Base-by-base conservation (phyloP, 1,140 invertebrate species). In the Drosophila repletoides region DNA sequence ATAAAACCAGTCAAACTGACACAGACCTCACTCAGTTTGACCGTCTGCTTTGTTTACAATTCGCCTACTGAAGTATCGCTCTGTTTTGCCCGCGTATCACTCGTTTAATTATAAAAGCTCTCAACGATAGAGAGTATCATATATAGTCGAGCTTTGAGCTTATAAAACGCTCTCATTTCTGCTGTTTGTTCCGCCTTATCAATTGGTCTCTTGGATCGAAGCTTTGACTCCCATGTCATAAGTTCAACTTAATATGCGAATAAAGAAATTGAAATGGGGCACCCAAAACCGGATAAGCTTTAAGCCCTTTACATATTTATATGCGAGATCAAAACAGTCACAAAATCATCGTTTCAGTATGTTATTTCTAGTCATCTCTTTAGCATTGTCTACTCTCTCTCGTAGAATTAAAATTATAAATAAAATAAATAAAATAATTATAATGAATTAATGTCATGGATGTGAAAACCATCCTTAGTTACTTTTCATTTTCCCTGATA, bases 21-120 rank as follows among this genome's bases (percentile, higher is more conserved):
- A 17, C 26, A 7, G 36, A 31, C 14, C 14, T n/a, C 9, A 41
- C 28, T 49, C 19, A 5, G 22, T 7, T 28, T 29, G 55, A 24
- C 58, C 72, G 58, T 15, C 31, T 45, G 45, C 60, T 70, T 73
- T 77, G 73, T 72, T 71, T 70, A 61, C 70, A 45, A 40, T 24
- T 26, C 24, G 41, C 36, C 33, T 10, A 61, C 65, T 84, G 22
- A 66, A 53, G 55, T 48, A 52, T 17, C 17, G 38, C 73, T 45
- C 48, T 36, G 29, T 76, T 60, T 63, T 72, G 53, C 65, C 15
- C 72, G 36, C 56, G 21, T 71, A 38, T 14, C 46, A n/a, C 21
- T 29, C 53, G 36, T 75, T 53, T 38, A 80, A 75, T 76, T 58
- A 40, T 36, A 38, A 83, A 79, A 80, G 76, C 67, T 67, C 19